Percentiles rank a stretch among this genome's conserved stretches.
phyloP scores from a whole-genome alignment of 2,113 vertebrate genomes.

The Upupa epops region DNA sequence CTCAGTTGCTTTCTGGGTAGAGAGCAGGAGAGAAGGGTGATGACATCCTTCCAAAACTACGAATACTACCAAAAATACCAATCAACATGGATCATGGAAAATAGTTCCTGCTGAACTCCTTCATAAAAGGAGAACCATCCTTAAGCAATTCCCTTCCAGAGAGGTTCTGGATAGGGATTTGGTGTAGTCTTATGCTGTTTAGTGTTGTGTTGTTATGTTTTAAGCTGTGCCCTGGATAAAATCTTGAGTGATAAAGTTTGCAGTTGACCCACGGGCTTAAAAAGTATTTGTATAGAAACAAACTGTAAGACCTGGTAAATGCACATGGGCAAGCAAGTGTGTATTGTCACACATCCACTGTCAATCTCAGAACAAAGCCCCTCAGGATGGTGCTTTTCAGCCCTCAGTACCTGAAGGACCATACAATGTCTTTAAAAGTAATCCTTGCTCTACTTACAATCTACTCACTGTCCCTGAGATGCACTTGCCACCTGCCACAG shows the following conservation, averaged over 20 bases:
- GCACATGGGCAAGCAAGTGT: neutral
- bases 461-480: neutral
- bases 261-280: neutral
- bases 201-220: neutral
- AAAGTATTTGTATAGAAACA: accelerated
- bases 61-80: too few species aligned
- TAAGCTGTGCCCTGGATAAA: neutral
- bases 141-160: neutral
- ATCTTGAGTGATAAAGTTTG: neutral
- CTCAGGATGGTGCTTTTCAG: neutral
- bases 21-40: conserved; percentile 1
- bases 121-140: neutral
- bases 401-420: neutral
- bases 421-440: neutral
- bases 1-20: neutral
- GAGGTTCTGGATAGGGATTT: neutral
- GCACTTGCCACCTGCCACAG: neutral
- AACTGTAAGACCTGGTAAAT: neutral
- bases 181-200: neutral
- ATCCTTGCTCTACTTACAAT: neutral
- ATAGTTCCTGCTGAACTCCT: neutral
- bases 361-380: neutral
- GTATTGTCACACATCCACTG: neutral
- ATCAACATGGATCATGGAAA: neutral
- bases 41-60: conserved; percentile 40